Conservation (phyloP, 2,888 invertebrate genomes). For the Hirtodrosophila trivittata region DNA sequence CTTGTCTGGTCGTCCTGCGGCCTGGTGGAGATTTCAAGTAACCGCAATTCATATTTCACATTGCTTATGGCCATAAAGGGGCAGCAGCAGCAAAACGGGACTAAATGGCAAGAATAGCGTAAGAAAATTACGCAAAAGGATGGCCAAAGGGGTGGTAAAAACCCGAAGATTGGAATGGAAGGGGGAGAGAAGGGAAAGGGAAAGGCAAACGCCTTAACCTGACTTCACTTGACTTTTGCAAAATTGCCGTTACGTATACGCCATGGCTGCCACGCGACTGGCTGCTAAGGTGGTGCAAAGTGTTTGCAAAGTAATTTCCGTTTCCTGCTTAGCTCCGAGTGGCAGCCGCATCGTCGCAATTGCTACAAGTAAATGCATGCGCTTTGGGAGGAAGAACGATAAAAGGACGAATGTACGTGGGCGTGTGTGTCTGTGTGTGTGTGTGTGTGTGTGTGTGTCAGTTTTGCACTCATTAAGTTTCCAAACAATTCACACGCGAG, state of each 20-base stretch:
- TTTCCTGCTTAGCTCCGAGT: slow-evolving; percentile 73
- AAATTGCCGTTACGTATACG: slow-evolving; percentile 46
- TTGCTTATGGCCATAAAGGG: slow-evolving; percentile 54
- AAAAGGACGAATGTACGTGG: slow-evolving; percentile 3
- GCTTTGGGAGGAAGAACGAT: not conserved
- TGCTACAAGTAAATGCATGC: slow-evolving; percentile 23
- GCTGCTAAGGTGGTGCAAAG: slow-evolving; percentile 60
- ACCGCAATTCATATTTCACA: slow-evolving; percentile 79
- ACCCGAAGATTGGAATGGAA: not conserved
- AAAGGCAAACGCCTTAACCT: slow-evolving; percentile 26
- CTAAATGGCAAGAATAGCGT: slow-evolving; percentile 55
- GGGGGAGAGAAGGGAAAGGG: not conserved
- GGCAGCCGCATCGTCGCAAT: slow-evolving; percentile 53
- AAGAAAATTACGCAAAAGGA: slow-evolving; percentile 64
- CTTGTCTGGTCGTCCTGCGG: slow-evolving; percentile 25
- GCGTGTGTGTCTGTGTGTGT: not conserved
- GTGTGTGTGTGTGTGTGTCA: not conserved
- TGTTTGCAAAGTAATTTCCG: slow-evolving; percentile 79
- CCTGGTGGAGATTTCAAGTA: slow-evolving; percentile 57
- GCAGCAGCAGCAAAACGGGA: slow-evolving; percentile 31
- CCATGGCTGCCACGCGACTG: slow-evolving; percentile 41
- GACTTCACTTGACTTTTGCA: slow-evolving; percentile 68
- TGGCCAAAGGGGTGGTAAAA: slow-evolving; percentile 13
- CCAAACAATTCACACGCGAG: slow-evolving; percentile 21
- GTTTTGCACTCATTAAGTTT: slow-evolving; percentile 53